These are phyloP conservation scores for Drosophila sproati DNA, from an alignment of 1,140 invertebrate genomes.

Conservation along the genomic window DNA sequence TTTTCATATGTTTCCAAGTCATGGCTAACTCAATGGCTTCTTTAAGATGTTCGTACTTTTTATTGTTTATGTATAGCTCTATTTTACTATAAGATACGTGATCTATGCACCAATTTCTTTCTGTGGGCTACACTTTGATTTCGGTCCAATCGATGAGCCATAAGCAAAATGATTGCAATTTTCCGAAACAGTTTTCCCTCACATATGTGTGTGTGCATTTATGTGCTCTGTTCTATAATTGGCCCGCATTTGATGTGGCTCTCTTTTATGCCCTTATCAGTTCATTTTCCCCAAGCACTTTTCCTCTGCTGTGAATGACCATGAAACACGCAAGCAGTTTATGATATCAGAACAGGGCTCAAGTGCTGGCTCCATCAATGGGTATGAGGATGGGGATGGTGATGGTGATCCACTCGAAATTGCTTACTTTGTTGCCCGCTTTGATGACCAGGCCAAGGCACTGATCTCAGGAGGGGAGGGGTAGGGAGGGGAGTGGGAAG, in stretches of 20 bases:
- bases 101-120: not conserved
- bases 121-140: not conserved
- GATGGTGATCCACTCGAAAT: conserved; percentile 56
- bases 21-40: no score
- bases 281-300: conserved; percentile 30
- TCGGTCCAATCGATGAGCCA: not conserved
- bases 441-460: conserved; percentile 36
- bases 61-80: no score
- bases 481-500: conserved; percentile 5
- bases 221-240: conserved; percentile 10
- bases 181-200: conserved; percentile 16
- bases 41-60: no score
- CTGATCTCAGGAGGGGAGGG: not conserved
- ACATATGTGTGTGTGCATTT: conserved; percentile 7
- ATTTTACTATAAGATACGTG: no score
- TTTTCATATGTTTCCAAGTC: no score
- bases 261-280: conserved; percentile 34
- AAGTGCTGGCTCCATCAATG: conserved; percentile 29
- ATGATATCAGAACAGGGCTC: conserved; percentile 47
- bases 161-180: conserved; percentile 14
- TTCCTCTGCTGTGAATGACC: conserved; percentile 26
- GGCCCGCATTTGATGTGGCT: conserved; percentile 26
- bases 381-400: no score
- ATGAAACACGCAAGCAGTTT: conserved; percentile 51
- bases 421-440: conserved; percentile 36